Percentiles rank a stretch among this genome's conserved stretches.
phyloP scores from a whole-genome alignment of 2,113 vertebrate genomes.

The Trogon surrucura region DNA sequence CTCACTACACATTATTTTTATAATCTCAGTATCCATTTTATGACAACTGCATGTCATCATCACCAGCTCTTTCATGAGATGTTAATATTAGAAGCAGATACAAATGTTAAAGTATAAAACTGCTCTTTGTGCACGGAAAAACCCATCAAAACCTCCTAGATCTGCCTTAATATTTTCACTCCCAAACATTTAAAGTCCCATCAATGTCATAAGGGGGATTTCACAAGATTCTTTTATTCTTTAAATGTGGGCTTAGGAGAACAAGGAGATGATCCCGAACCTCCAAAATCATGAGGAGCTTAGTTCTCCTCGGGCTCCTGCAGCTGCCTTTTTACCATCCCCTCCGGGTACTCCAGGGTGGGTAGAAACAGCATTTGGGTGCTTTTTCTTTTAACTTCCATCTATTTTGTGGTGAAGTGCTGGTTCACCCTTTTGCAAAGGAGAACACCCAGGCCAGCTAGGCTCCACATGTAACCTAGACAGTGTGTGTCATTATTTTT shows the following conservation, averaged over 20 bases:
- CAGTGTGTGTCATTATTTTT: rapidly evolving
- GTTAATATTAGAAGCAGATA: neutral
- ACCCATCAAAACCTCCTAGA: neutral
- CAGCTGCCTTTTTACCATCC: neutral
- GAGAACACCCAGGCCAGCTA: neutral
- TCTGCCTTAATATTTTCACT: conserved; percentile 7
- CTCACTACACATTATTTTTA: neutral
- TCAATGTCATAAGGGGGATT: neutral
- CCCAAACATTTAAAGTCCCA: neutral
- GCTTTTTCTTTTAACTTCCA: neutral
- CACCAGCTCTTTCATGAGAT: neutral
- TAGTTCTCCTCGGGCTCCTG: neutral
- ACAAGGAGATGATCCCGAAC: neutral
- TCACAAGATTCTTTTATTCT: neutral
- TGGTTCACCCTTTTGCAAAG: neutral
- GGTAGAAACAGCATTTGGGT: neutral
- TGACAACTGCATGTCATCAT: neutral
- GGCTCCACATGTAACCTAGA: rapidly evolving
- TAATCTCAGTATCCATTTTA: neutral
- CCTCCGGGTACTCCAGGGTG: neutral
- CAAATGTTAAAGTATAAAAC: neutral
- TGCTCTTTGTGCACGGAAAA: neutral
- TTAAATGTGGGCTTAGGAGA: neutral
- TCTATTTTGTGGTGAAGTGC: neutral
- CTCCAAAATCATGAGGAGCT: neutral